These are phyloP conservation scores for Apotomis betuletana DNA, from an alignment of 2,888 invertebrate genomes.

Conservation along the genomic window DNA sequence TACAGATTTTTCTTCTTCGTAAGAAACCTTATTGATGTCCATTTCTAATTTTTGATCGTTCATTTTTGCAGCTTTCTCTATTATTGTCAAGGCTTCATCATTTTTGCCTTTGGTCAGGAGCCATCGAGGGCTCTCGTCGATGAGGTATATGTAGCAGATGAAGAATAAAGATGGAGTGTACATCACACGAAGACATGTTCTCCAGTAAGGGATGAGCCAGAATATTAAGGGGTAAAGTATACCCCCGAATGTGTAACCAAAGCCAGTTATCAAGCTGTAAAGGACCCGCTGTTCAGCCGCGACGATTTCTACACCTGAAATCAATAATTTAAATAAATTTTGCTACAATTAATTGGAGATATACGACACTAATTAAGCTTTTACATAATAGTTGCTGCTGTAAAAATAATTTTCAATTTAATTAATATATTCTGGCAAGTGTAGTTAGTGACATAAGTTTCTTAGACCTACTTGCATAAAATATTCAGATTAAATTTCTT, in stretches of 20 bases:
- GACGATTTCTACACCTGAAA: constrained; percentile 70
- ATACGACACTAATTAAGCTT: too few relatives aligned
- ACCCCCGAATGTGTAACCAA: constrained; percentile 56
- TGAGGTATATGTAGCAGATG: constrained; percentile 85
- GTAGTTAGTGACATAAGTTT: too few relatives aligned
- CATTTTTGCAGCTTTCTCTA: constrained; percentile 83
- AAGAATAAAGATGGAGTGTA: constrained; percentile 88
- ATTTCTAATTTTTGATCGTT: constrained; percentile 64
- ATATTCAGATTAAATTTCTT: too few relatives aligned
- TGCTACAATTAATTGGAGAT: too few relatives aligned
- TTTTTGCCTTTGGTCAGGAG: constrained; percentile 87
- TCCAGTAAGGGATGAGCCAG: constrained; percentile 86
- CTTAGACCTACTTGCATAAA: too few relatives aligned
- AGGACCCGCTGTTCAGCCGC: constrained; percentile 62
- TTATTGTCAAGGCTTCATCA: constrained; percentile 85
- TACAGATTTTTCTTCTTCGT: constrained; percentile 54
- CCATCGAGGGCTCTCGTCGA: constrained; percentile 92
- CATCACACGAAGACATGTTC: constrained; percentile 84
- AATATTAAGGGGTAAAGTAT: constrained; percentile 56
- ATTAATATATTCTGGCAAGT: too few relatives aligned
- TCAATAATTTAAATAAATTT: too few relatives aligned
- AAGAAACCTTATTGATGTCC: constrained; percentile 54
- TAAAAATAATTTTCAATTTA: too few relatives aligned
- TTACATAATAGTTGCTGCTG: too few relatives aligned
- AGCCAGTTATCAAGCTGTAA: constrained; percentile 56